Conservation (phyloP, 2,888 invertebrate genomes). For the Dryococelus australis region DNA sequence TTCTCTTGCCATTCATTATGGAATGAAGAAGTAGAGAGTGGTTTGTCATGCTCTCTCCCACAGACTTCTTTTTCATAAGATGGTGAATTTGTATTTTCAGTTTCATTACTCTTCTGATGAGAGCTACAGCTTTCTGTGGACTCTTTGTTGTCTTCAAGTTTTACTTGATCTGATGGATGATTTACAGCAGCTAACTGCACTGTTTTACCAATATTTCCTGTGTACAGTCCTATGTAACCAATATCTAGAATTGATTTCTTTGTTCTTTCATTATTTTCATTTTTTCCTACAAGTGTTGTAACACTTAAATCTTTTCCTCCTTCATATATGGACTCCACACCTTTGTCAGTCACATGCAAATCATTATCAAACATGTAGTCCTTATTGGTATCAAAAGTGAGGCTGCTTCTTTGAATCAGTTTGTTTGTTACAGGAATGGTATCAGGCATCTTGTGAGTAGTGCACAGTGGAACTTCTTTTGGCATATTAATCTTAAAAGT, state of each 20-base stretch:
- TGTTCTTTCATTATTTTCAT: background rate
- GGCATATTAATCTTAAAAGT: slow-evolving; percentile 26
- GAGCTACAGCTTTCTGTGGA: background rate
- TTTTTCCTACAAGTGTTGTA: background rate
- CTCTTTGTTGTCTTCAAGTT: background rate
- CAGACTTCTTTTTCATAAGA: background rate
- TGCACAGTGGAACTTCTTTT: slow-evolving; percentile 28
- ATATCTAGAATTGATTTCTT: background rate
- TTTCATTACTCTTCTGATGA: too few species aligned
- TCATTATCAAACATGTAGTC: background rate
- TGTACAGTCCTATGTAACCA: background rate
- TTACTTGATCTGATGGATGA: background rate
- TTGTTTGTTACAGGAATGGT: background rate
- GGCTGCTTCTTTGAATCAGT: slow-evolving; percentile 5
- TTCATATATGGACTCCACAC: background rate
- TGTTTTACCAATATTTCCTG: background rate
- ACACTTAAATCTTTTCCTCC: background rate
- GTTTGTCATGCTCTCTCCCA: too few species aligned
- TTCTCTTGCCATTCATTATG: too few species aligned
- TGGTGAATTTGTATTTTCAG: too few species aligned
- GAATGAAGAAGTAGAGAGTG: too few species aligned
- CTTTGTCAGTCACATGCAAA: background rate
- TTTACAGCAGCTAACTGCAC: background rate
- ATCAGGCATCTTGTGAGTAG: background rate
- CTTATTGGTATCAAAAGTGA: slow-evolving; percentile 7